Evolutionary conservation across 2,888 invertebrate genomes (phyloP).

Genomic region (Atethmia centrago): DNA sequence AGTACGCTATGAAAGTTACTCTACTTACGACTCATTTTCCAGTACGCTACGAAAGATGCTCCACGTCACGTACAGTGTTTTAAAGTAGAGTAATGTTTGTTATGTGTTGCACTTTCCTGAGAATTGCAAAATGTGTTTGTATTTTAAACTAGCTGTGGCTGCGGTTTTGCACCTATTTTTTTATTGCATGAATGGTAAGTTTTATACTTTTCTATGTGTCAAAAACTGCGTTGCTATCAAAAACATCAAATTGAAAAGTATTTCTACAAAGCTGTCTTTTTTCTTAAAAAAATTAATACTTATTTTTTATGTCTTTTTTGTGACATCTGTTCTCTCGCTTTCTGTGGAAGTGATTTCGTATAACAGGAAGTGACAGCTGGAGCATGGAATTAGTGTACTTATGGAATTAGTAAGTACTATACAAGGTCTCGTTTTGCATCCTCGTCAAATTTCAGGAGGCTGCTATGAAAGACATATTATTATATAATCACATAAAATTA

Average conservation of each 20-base stretch:
- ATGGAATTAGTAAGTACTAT: no score
- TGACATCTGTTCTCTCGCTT: no score
- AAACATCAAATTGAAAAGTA: not conserved
- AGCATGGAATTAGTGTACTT: no score
- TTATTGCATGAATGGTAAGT: not conserved
- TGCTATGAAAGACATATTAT: no score
- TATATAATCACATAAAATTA: no score
- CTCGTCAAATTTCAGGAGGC: no score
- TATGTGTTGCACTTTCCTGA: not conserved
- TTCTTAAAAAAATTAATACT: no score
- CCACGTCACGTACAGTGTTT: conserved; percentile 23
- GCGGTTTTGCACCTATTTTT: not conserved
- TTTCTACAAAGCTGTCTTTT: not conserved
- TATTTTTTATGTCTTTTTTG: no score
- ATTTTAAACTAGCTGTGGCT: not conserved
- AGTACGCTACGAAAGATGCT: conserved; percentile 23
- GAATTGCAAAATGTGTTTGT: not conserved
- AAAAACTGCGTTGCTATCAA: not conserved
- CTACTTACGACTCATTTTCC: conserved; percentile 4
- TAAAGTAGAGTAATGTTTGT: conserved; percentile 8
- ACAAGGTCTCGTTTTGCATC: no score
- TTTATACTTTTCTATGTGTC: not conserved
- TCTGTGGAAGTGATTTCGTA: no score
- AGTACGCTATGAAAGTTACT: conserved; percentile 20
- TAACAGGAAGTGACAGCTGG: no score